phyloP scores from a whole-genome alignment of 2,113 vertebrate species.

The Anolis carolinensis region DNA sequence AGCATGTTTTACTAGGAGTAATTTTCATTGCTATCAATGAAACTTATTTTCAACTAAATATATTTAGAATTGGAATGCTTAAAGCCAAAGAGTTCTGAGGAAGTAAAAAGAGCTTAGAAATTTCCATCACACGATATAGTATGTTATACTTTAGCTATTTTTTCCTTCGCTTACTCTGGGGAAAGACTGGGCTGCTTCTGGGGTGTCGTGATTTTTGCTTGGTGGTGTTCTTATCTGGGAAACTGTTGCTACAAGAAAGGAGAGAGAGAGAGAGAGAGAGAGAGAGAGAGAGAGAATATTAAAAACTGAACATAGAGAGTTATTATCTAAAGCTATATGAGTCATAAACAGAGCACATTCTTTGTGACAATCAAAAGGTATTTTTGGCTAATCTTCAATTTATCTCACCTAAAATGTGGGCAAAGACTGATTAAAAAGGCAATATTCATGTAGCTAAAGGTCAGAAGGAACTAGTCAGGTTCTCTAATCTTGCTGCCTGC shows the following conservation, averaged over 20 bases:
- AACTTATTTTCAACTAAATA: background rate
- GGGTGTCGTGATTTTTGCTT: conserved; percentile 29
- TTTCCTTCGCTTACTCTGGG: conserved; percentile 67
- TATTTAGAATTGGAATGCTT: background rate
- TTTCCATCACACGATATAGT: background rate
- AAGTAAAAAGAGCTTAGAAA: background rate
- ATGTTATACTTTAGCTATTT: conserved; percentile 36
- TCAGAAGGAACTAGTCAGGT: background rate
- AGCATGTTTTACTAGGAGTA: background rate
- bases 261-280: background rate
- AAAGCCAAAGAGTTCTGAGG: background rate
- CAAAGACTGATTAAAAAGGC: conserved; percentile 1
- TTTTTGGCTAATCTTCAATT: background rate
- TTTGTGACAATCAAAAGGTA: background rate
- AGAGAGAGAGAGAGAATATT: background rate
- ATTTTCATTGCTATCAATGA: background rate
- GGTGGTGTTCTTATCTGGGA: background rate
- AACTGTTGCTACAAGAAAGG: conserved; percentile 27
- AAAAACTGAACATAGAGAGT: rapidly evolving
- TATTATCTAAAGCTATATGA: rapidly evolving
- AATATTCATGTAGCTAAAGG: background rate
- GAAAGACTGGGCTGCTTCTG: rapidly evolving
- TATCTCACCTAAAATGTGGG: background rate
- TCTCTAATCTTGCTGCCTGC: background rate
- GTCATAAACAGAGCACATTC: rapidly evolving